Percentiles rank a stretch among this genome's conserved stretches.
These are phyloP conservation scores for Arenicola marina DNA, from an alignment of 2,888 invertebrate species.

Conservation along the genomic window DNA sequence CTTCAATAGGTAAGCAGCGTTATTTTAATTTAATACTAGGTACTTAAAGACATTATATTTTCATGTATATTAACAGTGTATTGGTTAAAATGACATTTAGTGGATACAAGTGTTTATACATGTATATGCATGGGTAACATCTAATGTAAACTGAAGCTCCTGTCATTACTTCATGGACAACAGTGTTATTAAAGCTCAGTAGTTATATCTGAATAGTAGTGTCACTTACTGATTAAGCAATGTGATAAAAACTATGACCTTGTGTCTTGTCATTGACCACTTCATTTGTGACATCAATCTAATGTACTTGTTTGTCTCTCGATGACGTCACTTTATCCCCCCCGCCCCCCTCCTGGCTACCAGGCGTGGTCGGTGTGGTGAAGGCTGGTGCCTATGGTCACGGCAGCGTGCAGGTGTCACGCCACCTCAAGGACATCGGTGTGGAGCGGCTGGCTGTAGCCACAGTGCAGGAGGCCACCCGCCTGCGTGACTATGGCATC, in stretches of 20 bases:
- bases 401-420: slow-evolving; percentile 36
- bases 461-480: slow-evolving; percentile 38
- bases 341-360: no score
- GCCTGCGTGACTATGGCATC: slow-evolving; percentile 37
- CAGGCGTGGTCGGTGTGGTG: slow-evolving; percentile 43
- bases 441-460: slow-evolving; percentile 43
- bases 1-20: not conserved
- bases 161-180: not conserved
- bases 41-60: not conserved
- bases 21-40: slow-evolving; percentile 1
- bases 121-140: not conserved
- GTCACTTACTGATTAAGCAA: not conserved
- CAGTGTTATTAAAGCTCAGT: no score
- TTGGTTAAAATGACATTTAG: not conserved
- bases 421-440: slow-evolving; percentile 36
- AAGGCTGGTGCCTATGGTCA: slow-evolving; percentile 46
- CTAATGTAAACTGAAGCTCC: not conserved
- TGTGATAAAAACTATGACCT: not conserved
- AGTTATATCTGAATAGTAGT: no score
- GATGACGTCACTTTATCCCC: no score
- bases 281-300: no score
- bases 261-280: not conserved
- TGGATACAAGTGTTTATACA: not conserved
- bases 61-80: not conserved
- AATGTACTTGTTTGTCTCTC: no score